Percentiles rank a stretch among this genome's conserved stretches.
Evolutionary conservation across 2,113 vertebrate genomes (phyloP).

Genomic region (Sterna hirundo): DNA sequence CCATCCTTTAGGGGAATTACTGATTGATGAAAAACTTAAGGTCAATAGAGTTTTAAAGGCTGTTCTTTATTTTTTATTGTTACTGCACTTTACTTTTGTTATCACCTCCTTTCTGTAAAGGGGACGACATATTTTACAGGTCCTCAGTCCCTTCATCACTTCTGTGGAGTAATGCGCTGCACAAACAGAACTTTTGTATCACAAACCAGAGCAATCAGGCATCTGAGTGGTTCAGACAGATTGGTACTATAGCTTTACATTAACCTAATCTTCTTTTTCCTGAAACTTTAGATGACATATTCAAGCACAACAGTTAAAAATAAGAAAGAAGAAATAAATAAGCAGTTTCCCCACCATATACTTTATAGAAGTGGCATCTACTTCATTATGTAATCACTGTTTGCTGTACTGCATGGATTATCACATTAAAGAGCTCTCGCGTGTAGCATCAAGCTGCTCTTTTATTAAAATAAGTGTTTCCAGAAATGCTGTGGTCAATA

Average conservation of each 20-base stretch:
- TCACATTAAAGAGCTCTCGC: neutral
- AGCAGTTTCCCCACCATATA: rapidly evolving
- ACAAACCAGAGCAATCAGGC: neutral
- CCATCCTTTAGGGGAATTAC: neutral
- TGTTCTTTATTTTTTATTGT: neutral
- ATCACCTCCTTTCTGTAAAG: neutral
- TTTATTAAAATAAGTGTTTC: neutral
- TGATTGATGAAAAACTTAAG: neutral
- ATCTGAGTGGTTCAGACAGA: neutral
- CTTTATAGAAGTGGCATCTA: neutral
- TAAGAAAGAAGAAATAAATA: neutral
- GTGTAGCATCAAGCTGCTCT: neutral
- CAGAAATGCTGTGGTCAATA: neutral
- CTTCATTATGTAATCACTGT: neutral
- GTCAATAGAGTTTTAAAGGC: neutral
- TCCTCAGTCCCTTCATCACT: neutral
- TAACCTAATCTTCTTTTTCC: neutral
- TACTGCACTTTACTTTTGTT: neutral
- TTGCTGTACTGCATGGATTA: neutral
- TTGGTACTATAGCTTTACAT: neutral
- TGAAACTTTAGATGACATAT: neutral
- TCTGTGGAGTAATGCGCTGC: neutral
- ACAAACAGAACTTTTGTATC: neutral
- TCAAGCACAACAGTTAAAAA: neutral
- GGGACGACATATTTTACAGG: neutral